Base-by-base conservation (phyloP, 2,797 vertebrate species). In the Neosilurus hyrtlii region DNA sequence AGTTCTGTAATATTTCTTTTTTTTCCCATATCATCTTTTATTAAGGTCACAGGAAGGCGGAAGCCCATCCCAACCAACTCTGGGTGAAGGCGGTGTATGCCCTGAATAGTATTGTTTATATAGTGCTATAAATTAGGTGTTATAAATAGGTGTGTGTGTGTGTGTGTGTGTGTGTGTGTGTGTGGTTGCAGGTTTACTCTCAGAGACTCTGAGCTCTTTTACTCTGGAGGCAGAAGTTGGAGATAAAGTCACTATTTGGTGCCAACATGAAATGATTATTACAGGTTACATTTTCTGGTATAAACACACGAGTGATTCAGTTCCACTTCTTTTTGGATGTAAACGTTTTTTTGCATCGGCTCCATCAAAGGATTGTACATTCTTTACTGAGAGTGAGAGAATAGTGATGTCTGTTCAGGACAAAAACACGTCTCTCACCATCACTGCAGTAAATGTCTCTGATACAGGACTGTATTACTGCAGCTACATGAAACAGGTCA, bases 211-310 rank as follows among this genome's bases (percentile, higher is more conserved):
- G 61, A 5, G 77, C 12, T 65, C 9, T 79, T 49, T 79, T 51
- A 52, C 3, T 51, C 4, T 79, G 65, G 63, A 56, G 51, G 65
- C 30, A 43, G 79, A 80, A 57, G 51, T 26, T 68, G 79, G 65
- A 15, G 49, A 67, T 52, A 16, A 80, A 35, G 63, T 80, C 30
- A 80, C 79, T 20, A 37, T 80, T 20, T 70, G 79, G 79, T 80
- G 18, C 22, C 15, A 37, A 26, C 65, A 68, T 56, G 54, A 20
- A 8, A 3, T 68, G 65, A 26, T 1, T 30, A 0, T 5, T 68
- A 3, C 26, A 57, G 65, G 24, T 37, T 15, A 43, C 4, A 70
- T 80, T 6, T 57, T 30, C 79, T 80, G 79, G 79, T 68, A 68
- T 30, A 80, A 57, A 30, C 79, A 80, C 52, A 59, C 52, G 14